A percentile compares a stretch with the other conserved stretches of the same genome.
phyloP scores from a whole-genome alignment of 2,888 invertebrate genomes.

The Leptopterna dolabrata region DNA sequence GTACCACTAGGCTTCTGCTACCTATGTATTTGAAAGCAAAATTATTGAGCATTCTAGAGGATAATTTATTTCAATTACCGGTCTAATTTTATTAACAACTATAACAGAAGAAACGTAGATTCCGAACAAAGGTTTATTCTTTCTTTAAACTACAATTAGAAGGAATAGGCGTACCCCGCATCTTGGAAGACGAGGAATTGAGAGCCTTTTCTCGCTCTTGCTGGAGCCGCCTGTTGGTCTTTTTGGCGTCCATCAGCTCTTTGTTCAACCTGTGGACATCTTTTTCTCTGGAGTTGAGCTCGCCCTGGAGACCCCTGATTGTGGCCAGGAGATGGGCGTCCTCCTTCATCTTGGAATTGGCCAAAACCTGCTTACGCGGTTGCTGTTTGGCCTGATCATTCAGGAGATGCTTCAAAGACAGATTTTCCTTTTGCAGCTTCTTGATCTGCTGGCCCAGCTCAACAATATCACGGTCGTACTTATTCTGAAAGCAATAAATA shows the following conservation, averaged over 20 bases:
- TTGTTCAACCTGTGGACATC: slow-evolving; percentile 77
- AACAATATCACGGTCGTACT: slow-evolving; percentile 63
- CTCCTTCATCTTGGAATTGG: slow-evolving; percentile 69
- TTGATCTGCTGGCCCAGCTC: slow-evolving; percentile 61
- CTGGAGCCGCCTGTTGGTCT: slow-evolving; percentile 80
- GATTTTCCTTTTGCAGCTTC: slow-evolving; percentile 64
- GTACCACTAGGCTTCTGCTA: no score
- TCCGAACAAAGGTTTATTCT: background rate
- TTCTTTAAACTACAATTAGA: background rate
- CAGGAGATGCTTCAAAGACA: slow-evolving; percentile 63
- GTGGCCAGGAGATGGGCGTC: slow-evolving; percentile 83
- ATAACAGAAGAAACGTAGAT: background rate
- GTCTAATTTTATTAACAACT: no score
- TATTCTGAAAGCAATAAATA: slow-evolving; percentile 58
- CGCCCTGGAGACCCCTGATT: slow-evolving; percentile 81
- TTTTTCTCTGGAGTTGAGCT: slow-evolving; percentile 80
- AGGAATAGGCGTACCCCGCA: slow-evolving; percentile 10
- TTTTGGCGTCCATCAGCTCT: slow-evolving; percentile 81
- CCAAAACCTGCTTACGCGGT: slow-evolving; percentile 66
- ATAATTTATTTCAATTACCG: no score
- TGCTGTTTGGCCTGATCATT: slow-evolving; percentile 61
- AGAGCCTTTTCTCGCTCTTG: slow-evolving; percentile 75
- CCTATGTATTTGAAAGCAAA: no score
- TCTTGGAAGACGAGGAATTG: slow-evolving; percentile 53
- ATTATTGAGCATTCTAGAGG: no score